Evolutionary conservation across 1,140 invertebrate genomes (phyloP), one percentile per base, ranked within the genome.

Genomic region (Heliothis virescens): DNA sequence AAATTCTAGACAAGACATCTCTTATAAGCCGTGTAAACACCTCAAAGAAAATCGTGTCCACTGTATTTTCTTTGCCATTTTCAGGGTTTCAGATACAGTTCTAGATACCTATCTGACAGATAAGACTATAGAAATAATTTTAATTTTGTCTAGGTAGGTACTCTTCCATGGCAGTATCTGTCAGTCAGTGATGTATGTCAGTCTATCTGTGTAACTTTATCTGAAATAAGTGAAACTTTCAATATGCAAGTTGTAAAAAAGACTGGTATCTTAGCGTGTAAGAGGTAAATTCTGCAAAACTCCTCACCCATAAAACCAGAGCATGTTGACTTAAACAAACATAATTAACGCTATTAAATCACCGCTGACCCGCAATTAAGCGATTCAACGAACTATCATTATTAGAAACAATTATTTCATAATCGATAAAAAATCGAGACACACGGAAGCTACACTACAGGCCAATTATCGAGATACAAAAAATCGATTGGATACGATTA

Each of bases 371-470:
- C 80, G 65, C 29, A 26, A 65, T 62, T 88, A 87, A 89, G 86
- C 81, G 79, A 86, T 88, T 87, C 86, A 86, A 79, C 71, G 86
- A 87, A 90, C 73, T 75, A 83, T 75, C 85, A 82, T 89, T 86
- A 90, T 82, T 86, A 85, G 75, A 81, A 84, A 83, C 86, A 82
- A 90, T 89, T 89, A 90, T 87, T 77, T 77, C 48, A 74, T 86
- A 85, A 84, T 86, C 79, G 82, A 90, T 84, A 89, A 90, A 91
- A 89, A 79, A 82, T 67, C 67, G 21, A 52, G 63, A 79, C 80
- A 90, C 89, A 89, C 90, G 90, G 91, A 91, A 92, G 87, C 86
- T 69, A 67, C 53, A 65, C 63, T 82, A 75, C 15, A 62, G 59
- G 78, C 63, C 83, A 89, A 89, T 89, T 88, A 88, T 83, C 21